phyloP scores from a whole-genome alignment of 2,113 vertebrate genomes.

The Chaenogobius annularis region DNA sequence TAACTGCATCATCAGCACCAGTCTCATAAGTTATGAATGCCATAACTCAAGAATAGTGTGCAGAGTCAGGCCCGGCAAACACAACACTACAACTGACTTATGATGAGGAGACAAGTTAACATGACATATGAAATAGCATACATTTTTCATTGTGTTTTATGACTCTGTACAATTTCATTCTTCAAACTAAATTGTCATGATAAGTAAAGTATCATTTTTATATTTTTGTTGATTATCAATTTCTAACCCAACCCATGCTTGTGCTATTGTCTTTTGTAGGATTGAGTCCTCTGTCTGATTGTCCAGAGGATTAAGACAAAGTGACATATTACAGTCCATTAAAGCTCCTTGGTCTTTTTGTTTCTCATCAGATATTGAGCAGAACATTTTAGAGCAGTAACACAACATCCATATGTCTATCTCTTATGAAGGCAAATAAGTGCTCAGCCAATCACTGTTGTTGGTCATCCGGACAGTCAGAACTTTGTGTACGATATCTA shows the following conservation, averaged over 20 bases:
- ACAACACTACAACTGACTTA: conserved; percentile 65
- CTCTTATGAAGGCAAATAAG: neutral
- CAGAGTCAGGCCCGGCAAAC: conserved; percentile 57
- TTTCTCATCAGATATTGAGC: conserved; percentile 35
- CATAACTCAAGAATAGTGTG: conserved; percentile 64
- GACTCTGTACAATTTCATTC: neutral
- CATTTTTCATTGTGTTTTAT: neutral
- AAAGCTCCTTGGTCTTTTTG: conserved; percentile 50
- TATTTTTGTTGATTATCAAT: too few relatives aligned
- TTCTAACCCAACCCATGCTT: too few relatives aligned
- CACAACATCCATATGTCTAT: conserved; percentile 8
- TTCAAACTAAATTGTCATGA: neutral
- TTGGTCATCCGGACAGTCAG: neutral
- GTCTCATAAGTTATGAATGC: conserved; percentile 62
- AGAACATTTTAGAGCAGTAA: conserved; percentile 53
- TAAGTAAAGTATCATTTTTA: too few relatives aligned
- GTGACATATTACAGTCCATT: neutral
- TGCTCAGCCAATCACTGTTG: conserved; percentile 1
- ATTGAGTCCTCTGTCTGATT: too few relatives aligned
- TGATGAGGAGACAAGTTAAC: conserved; percentile 55
- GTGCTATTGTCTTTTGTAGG: too few relatives aligned
- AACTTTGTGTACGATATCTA: conserved; percentile 56
- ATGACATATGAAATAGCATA: conserved; percentile 29
- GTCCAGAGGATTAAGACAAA: neutral
- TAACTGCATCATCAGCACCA: conserved; percentile 56